A percentile compares a stretch with the other conserved stretches of the same genome.
phyloP scores from a whole-genome alignment of 1,140 invertebrate species.

The Asobara japonica region DNA sequence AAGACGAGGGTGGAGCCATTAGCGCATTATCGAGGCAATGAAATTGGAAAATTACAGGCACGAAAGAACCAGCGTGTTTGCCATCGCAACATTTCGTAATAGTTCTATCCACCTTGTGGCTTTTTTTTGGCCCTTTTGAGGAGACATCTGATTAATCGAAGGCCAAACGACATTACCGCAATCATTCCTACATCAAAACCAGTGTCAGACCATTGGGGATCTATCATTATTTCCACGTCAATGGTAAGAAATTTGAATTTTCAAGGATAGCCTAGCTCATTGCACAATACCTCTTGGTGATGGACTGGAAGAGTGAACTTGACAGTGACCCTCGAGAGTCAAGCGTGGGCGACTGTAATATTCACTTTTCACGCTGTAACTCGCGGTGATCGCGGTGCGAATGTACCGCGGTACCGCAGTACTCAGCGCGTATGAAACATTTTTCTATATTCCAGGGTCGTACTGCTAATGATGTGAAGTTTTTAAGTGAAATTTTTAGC shows the following conservation, averaged over 20 bases:
- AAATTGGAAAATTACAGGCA: conserved; percentile 55
- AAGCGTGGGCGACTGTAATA: conserved; percentile 33
- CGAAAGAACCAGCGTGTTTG: conserved; percentile 22
- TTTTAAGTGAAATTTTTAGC: too few species aligned
- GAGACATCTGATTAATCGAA: conserved; percentile 1
- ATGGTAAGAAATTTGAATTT: conserved; percentile 1
- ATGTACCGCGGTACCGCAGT: too few species aligned
- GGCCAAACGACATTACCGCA: background rate
- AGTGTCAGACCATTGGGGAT: conserved; percentile 35
- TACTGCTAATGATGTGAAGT: too few species aligned
- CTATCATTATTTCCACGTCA: conserved; percentile 16
- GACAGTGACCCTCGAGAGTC: conserved; percentile 17
- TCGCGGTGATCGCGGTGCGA: background rate
- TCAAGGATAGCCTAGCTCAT: conserved; percentile 2
- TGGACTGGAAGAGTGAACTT: background rate
- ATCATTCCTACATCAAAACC: background rate
- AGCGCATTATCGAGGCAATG: conserved; percentile 49
- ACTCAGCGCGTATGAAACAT: too few species aligned
- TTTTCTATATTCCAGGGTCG: too few species aligned
- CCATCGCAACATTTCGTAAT: conserved; percentile 1
- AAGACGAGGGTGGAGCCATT: conserved; percentile 39
- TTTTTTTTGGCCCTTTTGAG: conserved; percentile 28
- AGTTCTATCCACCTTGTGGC: conserved; percentile 46
- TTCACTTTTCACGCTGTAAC: conserved; percentile 34
- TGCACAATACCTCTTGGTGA: conserved; percentile 35